Conservation (phyloP, 2,113 vertebrate genomes). For the Elachura formosa region DNA sequence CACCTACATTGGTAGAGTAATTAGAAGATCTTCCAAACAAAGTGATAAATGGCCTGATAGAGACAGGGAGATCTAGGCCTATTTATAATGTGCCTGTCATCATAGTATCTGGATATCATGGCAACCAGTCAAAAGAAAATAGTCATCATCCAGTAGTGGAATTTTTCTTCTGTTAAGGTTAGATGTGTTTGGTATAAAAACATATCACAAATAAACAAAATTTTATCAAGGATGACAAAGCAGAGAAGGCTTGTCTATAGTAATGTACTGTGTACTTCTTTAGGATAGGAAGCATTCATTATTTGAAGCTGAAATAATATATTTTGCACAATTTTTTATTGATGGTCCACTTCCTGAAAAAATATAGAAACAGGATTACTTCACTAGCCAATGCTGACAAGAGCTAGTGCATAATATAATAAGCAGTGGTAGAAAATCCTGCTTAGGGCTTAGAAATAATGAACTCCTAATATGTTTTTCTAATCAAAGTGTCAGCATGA, state of each 20-base stretch:
- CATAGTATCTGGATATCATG: not conserved
- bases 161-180: not conserved
- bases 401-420: not conserved
- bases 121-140: not conserved
- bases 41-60: slow-evolving; percentile 55
- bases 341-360: not conserved
- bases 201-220: not conserved
- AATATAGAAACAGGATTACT: not conserved
- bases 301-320: slow-evolving; percentile 1
- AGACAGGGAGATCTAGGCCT: slow-evolving; percentile 30
- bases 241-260: not conserved
- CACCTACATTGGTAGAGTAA: slow-evolving; percentile 64
- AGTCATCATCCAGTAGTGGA: not conserved
- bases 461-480: slow-evolving; percentile 46
- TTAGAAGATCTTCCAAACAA: slow-evolving; percentile 61
- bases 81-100: slow-evolving; percentile 54
- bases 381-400: not conserved
- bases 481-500: slow-evolving; percentile 37
- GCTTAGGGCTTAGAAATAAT: slow-evolving; percentile 46
- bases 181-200: not conserved
- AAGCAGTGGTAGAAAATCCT: not conserved
- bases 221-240: not conserved
- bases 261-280: not conserved
- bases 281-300: not conserved
- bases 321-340: not conserved